Conservation (phyloP, 2,113 vertebrate species). For the Lepisosteus osseus region DNA sequence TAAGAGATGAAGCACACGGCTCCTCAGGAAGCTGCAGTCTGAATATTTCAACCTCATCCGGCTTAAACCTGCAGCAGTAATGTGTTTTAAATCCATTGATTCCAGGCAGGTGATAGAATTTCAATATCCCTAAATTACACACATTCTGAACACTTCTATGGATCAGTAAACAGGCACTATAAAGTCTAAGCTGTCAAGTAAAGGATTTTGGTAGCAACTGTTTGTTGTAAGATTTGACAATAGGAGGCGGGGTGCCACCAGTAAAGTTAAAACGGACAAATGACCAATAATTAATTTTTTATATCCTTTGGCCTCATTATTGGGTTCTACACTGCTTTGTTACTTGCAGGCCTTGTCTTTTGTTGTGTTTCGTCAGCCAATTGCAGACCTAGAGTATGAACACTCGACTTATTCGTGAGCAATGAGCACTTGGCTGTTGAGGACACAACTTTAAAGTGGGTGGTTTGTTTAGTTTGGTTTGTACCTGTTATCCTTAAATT, state of each 20-base stretch:
- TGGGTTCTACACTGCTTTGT: not conserved
- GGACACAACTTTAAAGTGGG: not conserved
- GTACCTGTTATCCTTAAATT: not conserved
- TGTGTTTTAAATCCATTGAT: conserved; percentile 61
- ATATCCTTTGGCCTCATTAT: conserved; percentile 1
- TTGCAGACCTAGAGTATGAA: not conserved
- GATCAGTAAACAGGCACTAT: conserved; percentile 54
- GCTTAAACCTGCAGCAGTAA: conserved; percentile 61
- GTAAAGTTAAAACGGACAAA: not conserved
- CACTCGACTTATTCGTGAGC: not conserved
- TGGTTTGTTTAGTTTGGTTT: not conserved
- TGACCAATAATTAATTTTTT: not conserved
- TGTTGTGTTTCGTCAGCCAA: not conserved
- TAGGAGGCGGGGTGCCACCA: not conserved
- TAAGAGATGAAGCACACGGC: conserved; percentile 49
- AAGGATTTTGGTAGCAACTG: conserved; percentile 39
- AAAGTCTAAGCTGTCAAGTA: conserved; percentile 48
- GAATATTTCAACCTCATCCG: conserved; percentile 49
- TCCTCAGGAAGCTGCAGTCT: conserved; percentile 31
- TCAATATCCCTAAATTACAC: conserved; percentile 50
- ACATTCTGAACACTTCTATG: conserved; percentile 51
- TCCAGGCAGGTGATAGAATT: conserved; percentile 63
- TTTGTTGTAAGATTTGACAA: conserved; percentile 1
- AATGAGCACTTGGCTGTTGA: not conserved
- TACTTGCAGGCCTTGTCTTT: not conserved